These are phyloP conservation scores for Melanostoma mellinum DNA, from an alignment of 2,888 invertebrate species.

Conservation along the genomic window DNA sequence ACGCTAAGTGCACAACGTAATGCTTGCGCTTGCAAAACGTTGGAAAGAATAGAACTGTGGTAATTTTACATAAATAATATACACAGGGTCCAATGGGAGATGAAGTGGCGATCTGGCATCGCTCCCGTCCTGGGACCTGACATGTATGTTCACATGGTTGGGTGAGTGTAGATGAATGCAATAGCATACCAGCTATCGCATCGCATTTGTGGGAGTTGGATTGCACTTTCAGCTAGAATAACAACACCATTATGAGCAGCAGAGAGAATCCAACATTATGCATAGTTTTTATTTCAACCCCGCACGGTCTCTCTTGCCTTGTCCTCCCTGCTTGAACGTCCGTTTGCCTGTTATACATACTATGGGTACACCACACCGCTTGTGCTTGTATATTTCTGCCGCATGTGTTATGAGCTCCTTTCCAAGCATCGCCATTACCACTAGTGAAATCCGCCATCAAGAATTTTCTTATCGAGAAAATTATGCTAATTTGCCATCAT, in stretches of 20 bases:
- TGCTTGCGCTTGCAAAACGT: conserved; percentile 19
- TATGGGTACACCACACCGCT: conserved; percentile 30
- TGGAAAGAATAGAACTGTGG: conserved; percentile 37
- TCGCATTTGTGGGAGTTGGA: conserved; percentile 54
- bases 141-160: conserved; percentile 60
- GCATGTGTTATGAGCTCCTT: conserved; percentile 68
- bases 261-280: conserved; percentile 69
- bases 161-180: conserved; percentile 42
- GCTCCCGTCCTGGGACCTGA: conserved; percentile 45
- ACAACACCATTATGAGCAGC: conserved; percentile 64
- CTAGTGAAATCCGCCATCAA: conserved; percentile 58
- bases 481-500: conserved; percentile 72
- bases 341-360: conserved; percentile 15
- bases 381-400: conserved; percentile 49
- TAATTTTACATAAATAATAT: conserved; percentile 61
- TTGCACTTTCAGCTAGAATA: conserved; percentile 67
- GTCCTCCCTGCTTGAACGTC: conserved; percentile 27
- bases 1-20: conserved; percentile 40
- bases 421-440: conserved; percentile 32
- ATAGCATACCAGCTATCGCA: conserved; percentile 20
- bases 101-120: conserved; percentile 70
- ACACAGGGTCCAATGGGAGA: conserved; percentile 56
- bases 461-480: conserved; percentile 69
- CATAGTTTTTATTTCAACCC: conserved; percentile 45
- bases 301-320: neutral